phyloP scores from a whole-genome alignment of 2,113 vertebrate genomes.

The Procavia capensis region DNA sequence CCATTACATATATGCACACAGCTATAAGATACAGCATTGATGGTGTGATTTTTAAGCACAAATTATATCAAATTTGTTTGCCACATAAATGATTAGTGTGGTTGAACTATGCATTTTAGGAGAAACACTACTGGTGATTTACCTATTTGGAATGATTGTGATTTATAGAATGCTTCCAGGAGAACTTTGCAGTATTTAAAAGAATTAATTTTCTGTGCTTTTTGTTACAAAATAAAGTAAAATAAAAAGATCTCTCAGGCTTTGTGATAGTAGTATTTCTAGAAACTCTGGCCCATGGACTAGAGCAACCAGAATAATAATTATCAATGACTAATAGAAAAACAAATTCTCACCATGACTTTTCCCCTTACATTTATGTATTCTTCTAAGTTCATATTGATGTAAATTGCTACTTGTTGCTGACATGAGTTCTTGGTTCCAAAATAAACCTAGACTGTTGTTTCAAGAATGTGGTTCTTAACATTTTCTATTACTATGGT shows the following conservation, averaged over 20 bases:
- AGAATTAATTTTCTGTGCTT: constrained; percentile 36
- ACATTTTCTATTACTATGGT: constrained; percentile 76
- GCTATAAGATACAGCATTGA: constrained; percentile 19
- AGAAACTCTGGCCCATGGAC: not conserved
- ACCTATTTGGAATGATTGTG: constrained; percentile 21
- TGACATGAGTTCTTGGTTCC: constrained; percentile 71
- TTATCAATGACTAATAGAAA: constrained; percentile 57
- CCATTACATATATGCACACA: constrained; percentile 8
- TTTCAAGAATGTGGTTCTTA: constrained; percentile 77
- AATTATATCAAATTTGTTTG: constrained; percentile 10
- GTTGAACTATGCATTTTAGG: not conserved
- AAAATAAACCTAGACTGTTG: constrained; percentile 81
- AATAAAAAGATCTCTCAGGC: not conserved
- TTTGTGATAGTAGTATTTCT: constrained; percentile 31
- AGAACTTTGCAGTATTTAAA: constrained; percentile 33
- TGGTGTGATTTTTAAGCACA: not conserved
- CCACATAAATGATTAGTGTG: not conserved
- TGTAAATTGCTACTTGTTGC: constrained; percentile 74
- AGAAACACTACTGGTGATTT: not conserved
- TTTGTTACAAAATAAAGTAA: constrained; percentile 48
- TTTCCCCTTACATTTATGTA: constrained; percentile 26
- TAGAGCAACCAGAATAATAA: constrained; percentile 49
- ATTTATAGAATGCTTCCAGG: constrained; percentile 28
- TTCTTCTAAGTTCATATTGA: constrained; percentile 69
- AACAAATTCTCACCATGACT: constrained; percentile 52